Conservation (phyloP, 2,113 vertebrate species). For the Eidolon helvum region DNA sequence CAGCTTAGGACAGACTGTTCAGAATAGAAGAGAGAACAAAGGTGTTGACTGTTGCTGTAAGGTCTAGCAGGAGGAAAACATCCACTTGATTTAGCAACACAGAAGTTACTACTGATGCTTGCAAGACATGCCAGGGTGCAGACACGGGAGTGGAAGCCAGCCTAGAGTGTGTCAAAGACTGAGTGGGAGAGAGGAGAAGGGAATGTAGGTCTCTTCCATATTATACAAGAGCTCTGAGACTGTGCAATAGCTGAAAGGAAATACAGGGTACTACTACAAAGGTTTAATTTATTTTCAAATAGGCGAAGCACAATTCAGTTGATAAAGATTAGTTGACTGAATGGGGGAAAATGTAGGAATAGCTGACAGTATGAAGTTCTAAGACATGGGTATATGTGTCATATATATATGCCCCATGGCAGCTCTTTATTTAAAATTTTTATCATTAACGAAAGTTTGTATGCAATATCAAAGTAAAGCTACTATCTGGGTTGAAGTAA, state of each 20-base stretch:
- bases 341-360: neutral
- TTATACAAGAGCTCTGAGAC: neutral
- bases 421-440: neutral
- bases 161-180: neutral
- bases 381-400: neutral
- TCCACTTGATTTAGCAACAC: neutral
- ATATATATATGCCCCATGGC: neutral
- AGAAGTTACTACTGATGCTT: neutral
- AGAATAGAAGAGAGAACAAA: neutral
- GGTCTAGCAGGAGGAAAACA: neutral
- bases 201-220: neutral
- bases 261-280: neutral
- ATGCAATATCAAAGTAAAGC: constrained; percentile 30
- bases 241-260: neutral
- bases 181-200: neutral
- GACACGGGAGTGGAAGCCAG: neutral
- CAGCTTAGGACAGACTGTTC: neutral
- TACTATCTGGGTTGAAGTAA: neutral
- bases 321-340: neutral
- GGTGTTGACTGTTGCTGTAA: neutral
- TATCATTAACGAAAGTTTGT: neutral
- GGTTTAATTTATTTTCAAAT: neutral
- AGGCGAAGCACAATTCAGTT: neutral
- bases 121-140: neutral
- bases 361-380: neutral